Base-by-base conservation (phyloP, 2,888 invertebrate genomes). In the Hemistola chrysoprasaria region DNA sequence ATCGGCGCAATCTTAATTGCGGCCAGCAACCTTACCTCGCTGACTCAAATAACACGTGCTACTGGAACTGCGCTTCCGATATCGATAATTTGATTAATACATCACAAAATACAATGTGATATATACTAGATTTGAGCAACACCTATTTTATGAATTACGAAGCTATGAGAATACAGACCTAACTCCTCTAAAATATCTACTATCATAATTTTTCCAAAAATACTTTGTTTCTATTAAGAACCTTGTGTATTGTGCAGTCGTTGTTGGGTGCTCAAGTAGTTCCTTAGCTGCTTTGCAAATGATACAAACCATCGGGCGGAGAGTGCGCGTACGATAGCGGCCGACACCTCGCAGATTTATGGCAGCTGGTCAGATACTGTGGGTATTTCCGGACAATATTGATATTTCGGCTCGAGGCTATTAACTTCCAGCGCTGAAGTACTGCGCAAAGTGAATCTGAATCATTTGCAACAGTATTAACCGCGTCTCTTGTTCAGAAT, bases 261-360 rank as follows among this genome's bases (percentile, higher is more conserved):
- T 16, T 43, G 34, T 44, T 34, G 10, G 22, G 30, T 32, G 30
- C 27, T 50, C 46, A 50, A 82, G 78, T 78, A 78, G 75, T 85
- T 80, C 70, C 66, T 77, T 71, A 78, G 81, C 82, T 79, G 80
- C 80, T 85, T 86, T 73, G 77, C 84, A 78, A 82, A 82, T 85
- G 87, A 88, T 85, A 79, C 70, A 79, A 85, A 86, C 82, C 87
- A 87, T 86, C 79, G 72, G 73, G 58, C 79, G 63, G 78, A 76
- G 82, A 79, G 80, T 74, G 78, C 73, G 77, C 43, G 78, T 58
- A 71, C 74, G 83, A 81, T 86, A 84, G 72, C 66, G 66, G 68
- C 84, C 74, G 85, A 84, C 83, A 84, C 77, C 82, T 80, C 69
- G 71, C 79, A 78, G 80, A 86, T 85, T 86, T 86, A 86, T 82